Evolutionary conservation across 1,140 invertebrate species (phyloP).

Genomic region (Hypsibius dujardini): DNA sequence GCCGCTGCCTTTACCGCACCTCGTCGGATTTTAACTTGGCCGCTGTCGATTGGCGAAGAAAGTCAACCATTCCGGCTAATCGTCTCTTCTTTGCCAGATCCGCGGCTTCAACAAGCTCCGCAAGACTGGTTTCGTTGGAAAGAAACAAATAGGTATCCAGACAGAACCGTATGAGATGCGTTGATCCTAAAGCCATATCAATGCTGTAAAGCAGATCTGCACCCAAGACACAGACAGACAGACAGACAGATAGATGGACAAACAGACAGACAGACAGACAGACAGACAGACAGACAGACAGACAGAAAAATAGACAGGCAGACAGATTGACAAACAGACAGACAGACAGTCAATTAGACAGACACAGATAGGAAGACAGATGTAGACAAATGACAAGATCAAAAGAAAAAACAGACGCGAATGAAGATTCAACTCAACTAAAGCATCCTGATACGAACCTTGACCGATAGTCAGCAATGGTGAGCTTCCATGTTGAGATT

Average conservation of each 20-base stretch:
- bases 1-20: background rate
- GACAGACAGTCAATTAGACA: no score
- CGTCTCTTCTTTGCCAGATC: background rate
- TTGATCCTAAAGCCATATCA: background rate
- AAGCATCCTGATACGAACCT: background rate
- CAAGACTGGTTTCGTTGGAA: background rate
- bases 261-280: no score
- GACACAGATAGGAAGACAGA: no score
- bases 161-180: background rate
- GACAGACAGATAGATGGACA: no score
- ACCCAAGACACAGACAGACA: no score
- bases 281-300: no score
- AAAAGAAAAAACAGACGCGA: background rate
- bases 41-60: background rate
- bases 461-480: background rate
- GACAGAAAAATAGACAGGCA: no score
- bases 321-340: no score
- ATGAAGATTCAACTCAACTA: background rate
- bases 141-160: background rate
- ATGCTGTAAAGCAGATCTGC: no score
- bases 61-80: background rate
- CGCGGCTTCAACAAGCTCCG: background rate
- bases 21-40: background rate
- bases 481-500: background rate
- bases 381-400: background rate